phyloP scores from a whole-genome alignment of 2,797 vertebrate genomes.

The Ambastaia sidthimunki region DNA sequence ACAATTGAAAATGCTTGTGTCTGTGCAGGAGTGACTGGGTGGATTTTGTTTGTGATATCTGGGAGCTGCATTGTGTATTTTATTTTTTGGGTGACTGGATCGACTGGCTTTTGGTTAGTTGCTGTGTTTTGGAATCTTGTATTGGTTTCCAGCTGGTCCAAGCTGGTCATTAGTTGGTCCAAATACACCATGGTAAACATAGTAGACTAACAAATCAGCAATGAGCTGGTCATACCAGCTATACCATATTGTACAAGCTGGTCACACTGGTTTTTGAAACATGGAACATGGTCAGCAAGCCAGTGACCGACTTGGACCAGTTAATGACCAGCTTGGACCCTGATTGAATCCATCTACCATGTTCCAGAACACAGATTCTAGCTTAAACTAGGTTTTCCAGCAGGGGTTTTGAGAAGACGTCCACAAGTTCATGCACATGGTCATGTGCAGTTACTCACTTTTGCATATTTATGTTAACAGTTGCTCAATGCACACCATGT shows the following conservation, averaged over 20 bases:
- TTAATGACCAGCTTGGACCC: not conserved
- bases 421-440: not conserved
- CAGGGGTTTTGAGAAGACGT: too few species aligned
- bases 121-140: too few species aligned
- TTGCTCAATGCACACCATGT: constrained; percentile 26
- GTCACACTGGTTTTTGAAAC: not conserved
- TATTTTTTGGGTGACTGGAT: too few species aligned
- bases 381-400: not conserved
- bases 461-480: constrained; percentile 27
- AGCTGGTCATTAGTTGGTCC: not conserved
- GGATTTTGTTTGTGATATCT: too few species aligned
- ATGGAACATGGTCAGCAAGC: not conserved
- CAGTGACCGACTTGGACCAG: not conserved
- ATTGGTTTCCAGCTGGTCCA: not conserved
- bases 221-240: not conserved
- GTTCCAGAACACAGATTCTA: not conserved
- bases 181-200: not conserved
- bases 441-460: constrained; percentile 13
- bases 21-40: constrained; percentile 4
- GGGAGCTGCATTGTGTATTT: too few species aligned
- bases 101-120: too few species aligned
- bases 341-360: not conserved
- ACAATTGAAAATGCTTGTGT: constrained; percentile 16
- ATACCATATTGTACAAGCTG: not conserved
- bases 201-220: not conserved